phyloP scores from a whole-genome alignment of 2,797 vertebrate species.

The Aeoliscus strigatus region DNA sequence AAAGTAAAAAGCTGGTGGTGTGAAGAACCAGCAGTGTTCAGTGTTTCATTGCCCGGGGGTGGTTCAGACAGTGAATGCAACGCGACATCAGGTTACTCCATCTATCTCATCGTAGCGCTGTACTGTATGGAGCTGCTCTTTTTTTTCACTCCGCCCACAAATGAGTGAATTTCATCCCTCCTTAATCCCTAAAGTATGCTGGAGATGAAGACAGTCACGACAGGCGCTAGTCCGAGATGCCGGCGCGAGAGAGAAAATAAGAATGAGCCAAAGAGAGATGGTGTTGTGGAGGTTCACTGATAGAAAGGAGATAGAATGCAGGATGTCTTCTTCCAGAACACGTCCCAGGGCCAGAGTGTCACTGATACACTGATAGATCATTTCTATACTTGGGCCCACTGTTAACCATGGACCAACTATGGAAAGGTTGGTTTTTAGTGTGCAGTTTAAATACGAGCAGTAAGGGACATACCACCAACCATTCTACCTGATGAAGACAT shows the following conservation, averaged over 20 bases:
- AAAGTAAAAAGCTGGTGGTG: neutral
- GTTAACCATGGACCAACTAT: no score
- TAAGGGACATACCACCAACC: no score
- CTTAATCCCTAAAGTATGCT: conserved; percentile 79
- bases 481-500: no score
- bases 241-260: conserved; percentile 25
- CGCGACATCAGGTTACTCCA: conserved; percentile 64
- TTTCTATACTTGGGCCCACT: no score
- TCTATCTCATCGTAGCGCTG: conserved; percentile 52
- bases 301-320: no score
- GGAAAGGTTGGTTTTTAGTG: no score
- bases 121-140: conserved; percentile 41
- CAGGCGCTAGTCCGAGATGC: conserved; percentile 47
- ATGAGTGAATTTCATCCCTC: conserved; percentile 74
- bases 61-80: conserved; percentile 29
- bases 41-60: conserved; percentile 13
- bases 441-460: no score
- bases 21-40: conserved; percentile 11
- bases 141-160: conserved; percentile 54
- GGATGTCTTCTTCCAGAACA: no score
- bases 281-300: no score
- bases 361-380: no score
- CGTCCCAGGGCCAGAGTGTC: no score
- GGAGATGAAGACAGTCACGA: conserved; percentile 73
- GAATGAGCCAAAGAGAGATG: conserved; percentile 22